Conservation (phyloP, 2,888 invertebrate genomes). For the Alitta virens region DNA sequence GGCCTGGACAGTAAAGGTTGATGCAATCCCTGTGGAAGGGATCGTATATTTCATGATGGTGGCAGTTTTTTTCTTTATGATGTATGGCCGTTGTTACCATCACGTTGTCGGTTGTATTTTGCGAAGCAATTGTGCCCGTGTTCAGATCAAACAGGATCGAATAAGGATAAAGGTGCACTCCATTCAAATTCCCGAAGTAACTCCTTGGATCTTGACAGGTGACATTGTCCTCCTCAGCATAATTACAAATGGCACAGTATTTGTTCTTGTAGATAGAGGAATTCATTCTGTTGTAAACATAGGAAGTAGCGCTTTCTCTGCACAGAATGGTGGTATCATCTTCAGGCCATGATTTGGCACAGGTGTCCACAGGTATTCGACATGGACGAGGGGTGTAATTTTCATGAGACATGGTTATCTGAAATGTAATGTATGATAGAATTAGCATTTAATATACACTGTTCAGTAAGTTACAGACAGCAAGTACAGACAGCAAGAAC, state of each 20-base stretch:
- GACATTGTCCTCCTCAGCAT: neutral
- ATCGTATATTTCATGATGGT: constrained; percentile 25
- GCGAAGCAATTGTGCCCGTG: constrained; percentile 67
- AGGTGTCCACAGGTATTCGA: too few species aligned
- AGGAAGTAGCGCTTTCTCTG: neutral
- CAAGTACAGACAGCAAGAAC: too few species aligned
- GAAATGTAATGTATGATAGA: too few species aligned
- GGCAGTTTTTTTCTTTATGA: constrained; percentile 10
- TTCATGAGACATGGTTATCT: too few species aligned
- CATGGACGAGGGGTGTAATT: too few species aligned
- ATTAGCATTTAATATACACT: too few species aligned
- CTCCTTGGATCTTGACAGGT: constrained; percentile 6
- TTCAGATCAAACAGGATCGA: constrained; percentile 72
- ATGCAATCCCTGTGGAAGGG: constrained; percentile 26
- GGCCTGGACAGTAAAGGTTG: constrained; percentile 16
- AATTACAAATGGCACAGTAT: constrained; percentile 15
- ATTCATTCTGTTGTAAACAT: too few species aligned
- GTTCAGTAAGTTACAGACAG: too few species aligned
- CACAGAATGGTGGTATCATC: neutral
- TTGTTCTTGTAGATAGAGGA: constrained; percentile 5
- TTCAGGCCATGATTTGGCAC: constrained; percentile 2
- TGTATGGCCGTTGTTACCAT: neutral
- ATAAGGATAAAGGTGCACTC: constrained; percentile 1
- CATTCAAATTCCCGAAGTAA: neutral
- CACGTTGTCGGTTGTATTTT: neutral